phyloP scores from a whole-genome alignment of 2,113 vertebrate species.

The Cnemophilus loriae region DNA sequence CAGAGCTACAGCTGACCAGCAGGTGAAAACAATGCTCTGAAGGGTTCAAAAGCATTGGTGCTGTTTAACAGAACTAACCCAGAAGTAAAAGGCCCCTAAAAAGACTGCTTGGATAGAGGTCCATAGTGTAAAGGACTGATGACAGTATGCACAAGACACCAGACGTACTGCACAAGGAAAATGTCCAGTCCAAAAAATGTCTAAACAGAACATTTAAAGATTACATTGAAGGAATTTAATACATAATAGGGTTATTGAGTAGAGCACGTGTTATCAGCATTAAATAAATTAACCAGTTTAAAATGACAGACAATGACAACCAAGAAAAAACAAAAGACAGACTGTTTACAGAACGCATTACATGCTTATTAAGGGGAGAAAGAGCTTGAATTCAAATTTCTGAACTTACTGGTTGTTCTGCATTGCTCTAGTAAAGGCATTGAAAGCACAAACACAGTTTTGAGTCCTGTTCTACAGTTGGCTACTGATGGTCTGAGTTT shows the following conservation, averaged over 20 bases:
- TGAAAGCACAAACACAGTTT: background rate
- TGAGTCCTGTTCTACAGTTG: background rate
- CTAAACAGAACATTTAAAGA: background rate
- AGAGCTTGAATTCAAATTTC: background rate
- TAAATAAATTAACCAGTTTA: background rate
- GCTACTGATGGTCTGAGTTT: background rate
- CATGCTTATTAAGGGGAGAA: background rate
- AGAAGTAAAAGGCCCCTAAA: background rate
- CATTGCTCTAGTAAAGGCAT: background rate
- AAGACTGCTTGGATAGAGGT: background rate
- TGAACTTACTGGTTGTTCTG: background rate
- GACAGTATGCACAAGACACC: background rate
- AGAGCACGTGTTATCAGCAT: background rate
- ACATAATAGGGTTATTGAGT: background rate
- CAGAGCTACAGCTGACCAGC: background rate
- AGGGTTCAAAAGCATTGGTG: background rate
- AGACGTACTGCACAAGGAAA: background rate
- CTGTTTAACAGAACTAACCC: background rate
- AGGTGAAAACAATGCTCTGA: background rate
- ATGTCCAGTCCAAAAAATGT: background rate
- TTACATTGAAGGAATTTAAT: background rate
- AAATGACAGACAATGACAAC: background rate
- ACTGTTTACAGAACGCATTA: background rate
- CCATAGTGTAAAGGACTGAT: background rate
- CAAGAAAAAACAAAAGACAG: background rate